Evolutionary conservation across 2,888 invertebrate genomes (phyloP), one percentile per base, ranked within the genome.

Genomic region (Rhodophaea formosa): DNA sequence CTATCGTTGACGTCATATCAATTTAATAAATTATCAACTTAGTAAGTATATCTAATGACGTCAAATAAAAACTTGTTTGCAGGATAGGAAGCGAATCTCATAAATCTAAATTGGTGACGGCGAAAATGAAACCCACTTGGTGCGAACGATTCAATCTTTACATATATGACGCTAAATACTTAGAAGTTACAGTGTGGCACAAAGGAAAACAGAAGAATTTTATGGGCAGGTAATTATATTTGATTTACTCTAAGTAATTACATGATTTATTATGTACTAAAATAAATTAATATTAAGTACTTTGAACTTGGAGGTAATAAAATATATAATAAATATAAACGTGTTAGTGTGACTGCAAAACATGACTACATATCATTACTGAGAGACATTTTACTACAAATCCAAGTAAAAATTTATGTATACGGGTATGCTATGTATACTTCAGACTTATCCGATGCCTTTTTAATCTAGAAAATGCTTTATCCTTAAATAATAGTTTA

Each of bases 161-260:
- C 61, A 62, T 84, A 10, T 86, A 89, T 58, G 89, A 89, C 52
- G 87, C 89, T 59, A 84, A 65, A 62, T 71, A 69, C 55, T 70
- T 91, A 60, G 90, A 91, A 69, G 74, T 88, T 57, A 86, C 86
- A 53, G 81, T 89, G 30, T 90, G 88, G 89, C 84, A 87, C 62
- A 91, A 90, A 74, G 86, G 82, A 32, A 89, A 85, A 70, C 88
- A 88, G 68, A 91, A 90, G 65, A 83, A 75, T 59, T 91, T 90
- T 61, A 85, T 91, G 84, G 90, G 90, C 72, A 84, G 88, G 90
- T 90, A 70, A 79, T 74, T 54, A 39, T 39, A 39, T 39, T 12
- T 39, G n/a, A 39, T n/a, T 39, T 39, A 39, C 39, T 55, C 49
- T 35, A 45, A 44, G 54, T 45, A 45, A 44, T 2, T 23, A 23